Conservation (phyloP, 2,888 invertebrate species). For the Trissoscelio sp. region DNA sequence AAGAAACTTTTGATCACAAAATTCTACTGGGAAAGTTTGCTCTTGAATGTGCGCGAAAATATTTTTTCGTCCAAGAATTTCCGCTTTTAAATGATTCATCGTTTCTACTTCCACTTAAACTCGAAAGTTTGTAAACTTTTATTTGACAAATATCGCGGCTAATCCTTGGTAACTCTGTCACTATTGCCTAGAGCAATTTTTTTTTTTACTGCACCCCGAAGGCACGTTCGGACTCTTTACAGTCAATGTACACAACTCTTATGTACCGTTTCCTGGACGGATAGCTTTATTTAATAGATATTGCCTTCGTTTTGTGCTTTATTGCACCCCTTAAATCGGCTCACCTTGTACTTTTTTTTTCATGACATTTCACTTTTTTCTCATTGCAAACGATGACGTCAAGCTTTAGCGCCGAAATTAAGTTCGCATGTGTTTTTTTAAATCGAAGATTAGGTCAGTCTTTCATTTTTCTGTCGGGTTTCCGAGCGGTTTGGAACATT, state of each 20-base stretch:
- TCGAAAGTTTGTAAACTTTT: conserved; percentile 46
- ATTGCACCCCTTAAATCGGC: conserved; percentile 17
- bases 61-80: conserved; percentile 13
- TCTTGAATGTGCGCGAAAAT: conserved; percentile 4
- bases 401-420: too few species aligned
- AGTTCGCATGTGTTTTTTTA: not conserved
- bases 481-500: conserved; percentile 10
- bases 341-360: not conserved
- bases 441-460: conserved; percentile 6
- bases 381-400: too few species aligned
- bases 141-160: conserved; percentile 44
- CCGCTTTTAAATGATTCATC: conserved; percentile 26
- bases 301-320: conserved; percentile 38
- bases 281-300: conserved; percentile 50
- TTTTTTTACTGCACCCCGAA: conserved; percentile 30
- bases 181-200: conserved; percentile 18
- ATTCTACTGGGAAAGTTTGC: not conserved
- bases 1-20: not conserved
- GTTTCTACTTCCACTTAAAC: conserved; percentile 21
- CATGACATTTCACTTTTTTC: too few species aligned
- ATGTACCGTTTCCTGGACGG: conserved; percentile 10
- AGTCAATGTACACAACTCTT: conserved; percentile 48
- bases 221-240: conserved; percentile 35
- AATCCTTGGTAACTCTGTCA: conserved; percentile 32
- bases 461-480: conserved; percentile 12